phyloP scores from a whole-genome alignment of 1,140 invertebrate species.

The Rhopalosiphum maidis region DNA sequence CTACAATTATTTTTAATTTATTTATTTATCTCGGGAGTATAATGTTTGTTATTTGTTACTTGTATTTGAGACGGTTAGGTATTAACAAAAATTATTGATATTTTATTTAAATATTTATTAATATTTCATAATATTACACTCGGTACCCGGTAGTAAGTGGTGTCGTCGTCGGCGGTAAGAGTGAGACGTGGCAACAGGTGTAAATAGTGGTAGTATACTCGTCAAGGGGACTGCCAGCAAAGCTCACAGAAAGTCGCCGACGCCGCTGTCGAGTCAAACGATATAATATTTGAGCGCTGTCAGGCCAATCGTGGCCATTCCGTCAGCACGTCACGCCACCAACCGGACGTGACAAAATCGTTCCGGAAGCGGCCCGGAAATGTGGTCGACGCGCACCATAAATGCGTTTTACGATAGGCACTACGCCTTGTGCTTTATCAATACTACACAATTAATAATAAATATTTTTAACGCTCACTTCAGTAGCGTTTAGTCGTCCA shows the following conservation, averaged over 20 bases:
- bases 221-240: not conserved
- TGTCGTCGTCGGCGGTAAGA: not conserved
- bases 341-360: conserved; percentile 6
- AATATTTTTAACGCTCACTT: not conserved
- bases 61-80: not conserved
- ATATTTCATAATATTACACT: not conserved
- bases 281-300: conserved; percentile 19
- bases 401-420: not conserved
- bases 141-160: not conserved
- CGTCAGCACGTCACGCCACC: not conserved
- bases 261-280: not conserved
- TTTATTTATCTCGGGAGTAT: too few species aligned
- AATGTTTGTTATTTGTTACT: too few species aligned
- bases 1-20: too few species aligned
- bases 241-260: not conserved
- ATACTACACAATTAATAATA: not conserved
- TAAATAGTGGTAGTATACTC: not conserved
- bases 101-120: not conserved
- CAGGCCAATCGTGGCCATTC: not conserved
- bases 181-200: not conserved
- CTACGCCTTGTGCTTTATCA: not conserved
- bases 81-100: not conserved
- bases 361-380: not conserved
- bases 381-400: not conserved
- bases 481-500: not conserved